Conservation (phyloP, 2,888 invertebrate genomes). For the Leucophenga maculata region DNA sequence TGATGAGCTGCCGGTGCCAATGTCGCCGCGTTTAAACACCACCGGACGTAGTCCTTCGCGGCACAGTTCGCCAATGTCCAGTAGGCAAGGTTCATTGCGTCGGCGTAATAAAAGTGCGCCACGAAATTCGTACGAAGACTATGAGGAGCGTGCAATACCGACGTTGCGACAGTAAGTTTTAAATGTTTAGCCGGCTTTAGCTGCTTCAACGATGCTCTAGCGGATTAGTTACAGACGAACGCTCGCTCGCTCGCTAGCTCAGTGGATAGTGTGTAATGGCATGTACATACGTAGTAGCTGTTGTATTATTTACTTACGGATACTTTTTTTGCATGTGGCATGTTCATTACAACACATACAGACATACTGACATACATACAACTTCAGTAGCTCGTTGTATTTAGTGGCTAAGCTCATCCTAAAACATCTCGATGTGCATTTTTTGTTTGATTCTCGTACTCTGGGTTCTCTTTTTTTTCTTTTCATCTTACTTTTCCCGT, state of each 20-base stretch:
- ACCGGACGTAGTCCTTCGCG: slow-evolving; percentile 67
- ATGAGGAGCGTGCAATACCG: slow-evolving; percentile 88
- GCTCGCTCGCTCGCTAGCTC: slow-evolving; percentile 2
- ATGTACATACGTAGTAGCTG: not conserved
- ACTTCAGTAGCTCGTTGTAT: no score
- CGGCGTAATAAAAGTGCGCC: slow-evolving; percentile 80
- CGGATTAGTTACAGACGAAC: slow-evolving; percentile 7
- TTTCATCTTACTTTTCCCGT: slow-evolving; percentile 45
- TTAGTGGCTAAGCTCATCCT: slow-evolving; percentile 17
- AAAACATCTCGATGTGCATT: slow-evolving; percentile 35
- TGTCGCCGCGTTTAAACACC: slow-evolving; percentile 67
- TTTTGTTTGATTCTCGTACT: slow-evolving; percentile 42
- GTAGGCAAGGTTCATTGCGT: slow-evolving; percentile 75
- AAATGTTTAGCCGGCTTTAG: slow-evolving; percentile 21
- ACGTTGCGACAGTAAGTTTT: slow-evolving; percentile 85
- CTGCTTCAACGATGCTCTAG: not conserved
- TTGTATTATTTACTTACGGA: not conserved
- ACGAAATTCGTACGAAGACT: slow-evolving; percentile 85
- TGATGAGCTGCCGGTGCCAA: slow-evolving; percentile 68
- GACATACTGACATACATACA: no score
- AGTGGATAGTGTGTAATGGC: slow-evolving; percentile 10
- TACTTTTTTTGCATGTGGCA: slow-evolving; percentile 27
- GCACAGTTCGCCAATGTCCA: slow-evolving; percentile 75
- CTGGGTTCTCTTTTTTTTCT: slow-evolving; percentile 34
- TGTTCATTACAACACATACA: no score